Evolutionary conservation across 2,888 invertebrate genomes (phyloP), one percentile per base, ranked within the genome.

Genomic region (Galeruca laticollis): DNA sequence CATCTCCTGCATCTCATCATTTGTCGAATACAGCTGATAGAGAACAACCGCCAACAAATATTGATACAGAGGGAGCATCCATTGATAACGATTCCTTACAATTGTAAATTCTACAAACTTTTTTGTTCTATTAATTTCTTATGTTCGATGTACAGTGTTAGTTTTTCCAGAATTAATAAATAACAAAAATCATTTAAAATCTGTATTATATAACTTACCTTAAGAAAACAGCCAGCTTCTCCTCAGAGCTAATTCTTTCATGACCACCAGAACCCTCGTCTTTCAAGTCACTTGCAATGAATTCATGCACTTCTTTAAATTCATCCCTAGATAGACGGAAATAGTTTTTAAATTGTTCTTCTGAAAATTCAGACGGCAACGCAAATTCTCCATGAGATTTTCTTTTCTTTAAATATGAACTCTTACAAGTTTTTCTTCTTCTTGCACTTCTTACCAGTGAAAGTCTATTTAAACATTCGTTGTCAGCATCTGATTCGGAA

Each of bases 351-450:
- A n/a, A n/a, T n/a, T n/a, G n/a, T n/a, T n/a, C n/a, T n/a, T n/a
- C n/a, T n/a, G n/a, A n/a, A n/a, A n/a, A n/a, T n/a, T n/a, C n/a
- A n/a, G n/a, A n/a, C n/a, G n/a, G n/a, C n/a, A n/a, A n/a, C n/a
- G n/a, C 13, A 31, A 62, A 62, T 62, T 62, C 62, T 62, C 51
- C 62, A 18, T 62, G 62, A 21, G 62, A 51, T 62, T 51, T 52
- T 51, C 62, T 62, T 26, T 35, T 62, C 13, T 15, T 51, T 9
- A 62, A 51, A 51, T 51, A 62, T 26, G 35, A 51, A 15, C 62
- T 62, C 35, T 62, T 62, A 49, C 62, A 62, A 26, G 8, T 51
- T 51, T 51, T 62, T 49, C 31, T 62, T 62, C 47, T 13, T 13
- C 26, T 26, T 51, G 51, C 11, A 15, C 51, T 51, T 51, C 35